A percentile compares a stretch with the other conserved stretches of the same genome.
These are phyloP conservation scores for Rotaria magnacalcarata DNA, from an alignment of 2,888 invertebrate genomes.

Conservation along the genomic window DNA sequence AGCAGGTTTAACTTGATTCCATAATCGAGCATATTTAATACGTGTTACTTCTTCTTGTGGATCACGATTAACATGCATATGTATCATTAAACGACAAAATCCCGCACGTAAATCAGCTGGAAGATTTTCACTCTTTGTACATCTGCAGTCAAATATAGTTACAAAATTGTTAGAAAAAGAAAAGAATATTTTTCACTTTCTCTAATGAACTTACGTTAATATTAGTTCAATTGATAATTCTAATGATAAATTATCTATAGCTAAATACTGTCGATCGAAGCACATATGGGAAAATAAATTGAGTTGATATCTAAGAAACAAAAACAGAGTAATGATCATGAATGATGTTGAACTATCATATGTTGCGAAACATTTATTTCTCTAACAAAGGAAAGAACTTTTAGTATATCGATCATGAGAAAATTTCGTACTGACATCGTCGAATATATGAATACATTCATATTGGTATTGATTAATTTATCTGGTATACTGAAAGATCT, in stretches of 20 bases:
- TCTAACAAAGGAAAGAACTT: too few relatives aligned
- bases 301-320: slow-evolving; percentile 74
- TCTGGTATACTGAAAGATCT: too few relatives aligned
- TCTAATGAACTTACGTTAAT: slow-evolving; percentile 68
- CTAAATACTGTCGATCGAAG: slow-evolving; percentile 63
- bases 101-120: slow-evolving; percentile 91
- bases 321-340: not conserved
- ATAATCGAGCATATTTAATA: slow-evolving; percentile 92
- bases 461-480: too few relatives aligned
- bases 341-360: too few relatives aligned
- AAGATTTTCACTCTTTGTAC: slow-evolving; percentile 87
- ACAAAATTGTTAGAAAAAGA: too few relatives aligned
- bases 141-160: slow-evolving; percentile 63
- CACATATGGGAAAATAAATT: slow-evolving; percentile 99
- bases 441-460: too few relatives aligned
- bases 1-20: slow-evolving; percentile 76
- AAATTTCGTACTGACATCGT: too few relatives aligned
- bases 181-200: not conserved
- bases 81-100: slow-evolving; percentile 90
- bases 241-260: slow-evolving; percentile 62
- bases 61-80: slow-evolving; percentile 88
- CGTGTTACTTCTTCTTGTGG: slow-evolving; percentile 97
- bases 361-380: too few relatives aligned
- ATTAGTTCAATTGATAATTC: slow-evolving; percentile 90
- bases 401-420: too few relatives aligned